Evolutionary conservation across 2,888 invertebrate species (phyloP).

Genomic region (Tetramorium bicarinatum): DNA sequence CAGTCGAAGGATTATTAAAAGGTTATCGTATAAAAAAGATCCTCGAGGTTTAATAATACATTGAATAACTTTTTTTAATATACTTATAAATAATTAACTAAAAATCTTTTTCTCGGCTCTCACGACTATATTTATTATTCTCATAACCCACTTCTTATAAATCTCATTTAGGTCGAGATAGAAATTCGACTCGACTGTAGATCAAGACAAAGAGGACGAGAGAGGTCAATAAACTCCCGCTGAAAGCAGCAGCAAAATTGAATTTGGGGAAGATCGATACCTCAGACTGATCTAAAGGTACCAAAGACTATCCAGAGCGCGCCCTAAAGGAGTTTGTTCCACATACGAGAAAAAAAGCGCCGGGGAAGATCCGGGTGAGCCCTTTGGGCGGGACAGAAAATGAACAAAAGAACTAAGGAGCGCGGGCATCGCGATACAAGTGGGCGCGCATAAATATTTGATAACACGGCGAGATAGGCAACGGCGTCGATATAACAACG

Average conservation of each 20-base stretch:
- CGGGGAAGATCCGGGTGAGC: not conserved
- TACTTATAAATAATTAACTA: not conserved
- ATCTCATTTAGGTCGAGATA: not conserved
- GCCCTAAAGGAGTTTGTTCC: conserved; percentile 25
- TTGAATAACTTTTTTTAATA: not conserved
- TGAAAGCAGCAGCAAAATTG: conserved; percentile 25
- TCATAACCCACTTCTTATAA: not conserved
- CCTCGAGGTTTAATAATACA: not conserved
- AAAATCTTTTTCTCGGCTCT: not conserved
- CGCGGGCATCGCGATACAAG: conserved; percentile 51
- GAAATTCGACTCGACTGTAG: conserved; percentile 7
- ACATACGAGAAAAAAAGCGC: not conserved
- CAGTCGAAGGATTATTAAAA: not conserved
- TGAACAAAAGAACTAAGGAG: conserved; percentile 40
- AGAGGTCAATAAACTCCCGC: conserved; percentile 18
- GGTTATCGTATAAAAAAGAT: not conserved
- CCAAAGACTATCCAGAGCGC: not conserved
- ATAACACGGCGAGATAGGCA: conserved; percentile 70
- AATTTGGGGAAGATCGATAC: conserved; percentile 37
- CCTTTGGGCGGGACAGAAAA: not conserved
- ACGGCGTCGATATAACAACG: conserved; percentile 11
- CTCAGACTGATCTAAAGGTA: not conserved
- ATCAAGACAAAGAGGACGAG: conserved; percentile 18
- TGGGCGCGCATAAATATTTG: conserved; percentile 73
- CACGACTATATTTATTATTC: not conserved